Percentiles rank a stretch among this genome's conserved stretches.
Conservation (phyloP, 2,888 invertebrate genomes). For the Adineta ricciae region DNA sequence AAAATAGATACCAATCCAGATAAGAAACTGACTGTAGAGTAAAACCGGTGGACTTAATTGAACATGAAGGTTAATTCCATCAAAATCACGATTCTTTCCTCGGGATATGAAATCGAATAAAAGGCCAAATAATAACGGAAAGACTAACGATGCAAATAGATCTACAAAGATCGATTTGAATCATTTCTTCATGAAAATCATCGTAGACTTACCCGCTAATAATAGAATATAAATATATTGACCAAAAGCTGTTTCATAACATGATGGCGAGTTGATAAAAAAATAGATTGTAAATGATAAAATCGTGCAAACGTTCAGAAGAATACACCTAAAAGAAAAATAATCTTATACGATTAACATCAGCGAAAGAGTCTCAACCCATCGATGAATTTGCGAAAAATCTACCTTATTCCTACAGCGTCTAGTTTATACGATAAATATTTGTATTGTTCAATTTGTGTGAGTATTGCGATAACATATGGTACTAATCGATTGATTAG, state of each 20-base stretch:
- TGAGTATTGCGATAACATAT: background rate
- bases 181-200: no score
- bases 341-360: background rate
- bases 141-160: background rate
- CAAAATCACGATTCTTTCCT: background rate
- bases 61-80: constrained; percentile 13
- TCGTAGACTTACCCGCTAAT: background rate
- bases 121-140: background rate
- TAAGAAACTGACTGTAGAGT: background rate
- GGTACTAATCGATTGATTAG: background rate
- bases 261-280: background rate
- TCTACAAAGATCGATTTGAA: background rate
- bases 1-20: constrained; percentile 11
- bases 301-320: background rate
- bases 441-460: background rate
- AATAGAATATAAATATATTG: background rate
- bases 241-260: background rate
- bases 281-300: background rate
- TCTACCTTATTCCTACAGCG: background rate
- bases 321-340: background rate
- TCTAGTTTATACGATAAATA: background rate
- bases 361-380: no score
- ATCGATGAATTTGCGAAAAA: background rate
- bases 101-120: background rate
- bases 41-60: background rate